Evolutionary conservation across 2,888 invertebrate species (phyloP).

Genomic region (Dicranocentrus wangi): DNA sequence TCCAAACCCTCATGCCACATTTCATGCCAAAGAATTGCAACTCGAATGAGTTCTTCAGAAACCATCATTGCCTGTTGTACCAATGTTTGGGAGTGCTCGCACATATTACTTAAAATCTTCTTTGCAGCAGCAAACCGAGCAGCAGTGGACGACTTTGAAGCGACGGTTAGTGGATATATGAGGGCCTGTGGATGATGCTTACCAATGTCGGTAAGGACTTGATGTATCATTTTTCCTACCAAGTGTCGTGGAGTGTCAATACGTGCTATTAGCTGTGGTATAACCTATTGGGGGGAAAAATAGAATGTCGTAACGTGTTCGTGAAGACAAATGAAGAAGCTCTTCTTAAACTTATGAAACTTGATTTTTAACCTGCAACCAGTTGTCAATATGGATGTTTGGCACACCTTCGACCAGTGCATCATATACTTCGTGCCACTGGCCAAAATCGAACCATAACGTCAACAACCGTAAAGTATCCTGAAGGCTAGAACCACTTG

Average conservation of each 20-base stretch:
- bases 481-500: conserved; percentile 86
- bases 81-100: conserved; percentile 91
- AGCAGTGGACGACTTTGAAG: conserved; percentile 92
- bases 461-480: conserved; percentile 96
- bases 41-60: conserved; percentile 95
- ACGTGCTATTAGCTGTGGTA: conserved; percentile 97
- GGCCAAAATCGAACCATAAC: conserved; percentile 98
- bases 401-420: conserved; percentile 93
- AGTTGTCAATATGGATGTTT: conserved; percentile 96
- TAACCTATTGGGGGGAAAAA: conserved; percentile 79
- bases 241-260: conserved; percentile 94
- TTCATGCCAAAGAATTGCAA: conserved; percentile 99
- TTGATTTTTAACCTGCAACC: conserved; percentile 96
- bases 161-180: conserved; percentile 97
- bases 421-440: conserved; percentile 93
- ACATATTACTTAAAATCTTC: conserved; percentile 95
- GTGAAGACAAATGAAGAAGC: not conserved
- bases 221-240: conserved; percentile 92
- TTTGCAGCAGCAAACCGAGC: conserved; percentile 92
- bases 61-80: conserved; percentile 98
- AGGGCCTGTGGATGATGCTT: conserved; percentile 98
- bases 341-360: too few species aligned
- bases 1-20: conserved; percentile 96
- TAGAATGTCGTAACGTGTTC: not conserved
- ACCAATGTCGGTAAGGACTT: conserved; percentile 95